Evolutionary conservation across 1,140 invertebrate species (phyloP), one percentile per base, ranked within the genome.

Genomic region (Ceratosolen solmsi): DNA sequence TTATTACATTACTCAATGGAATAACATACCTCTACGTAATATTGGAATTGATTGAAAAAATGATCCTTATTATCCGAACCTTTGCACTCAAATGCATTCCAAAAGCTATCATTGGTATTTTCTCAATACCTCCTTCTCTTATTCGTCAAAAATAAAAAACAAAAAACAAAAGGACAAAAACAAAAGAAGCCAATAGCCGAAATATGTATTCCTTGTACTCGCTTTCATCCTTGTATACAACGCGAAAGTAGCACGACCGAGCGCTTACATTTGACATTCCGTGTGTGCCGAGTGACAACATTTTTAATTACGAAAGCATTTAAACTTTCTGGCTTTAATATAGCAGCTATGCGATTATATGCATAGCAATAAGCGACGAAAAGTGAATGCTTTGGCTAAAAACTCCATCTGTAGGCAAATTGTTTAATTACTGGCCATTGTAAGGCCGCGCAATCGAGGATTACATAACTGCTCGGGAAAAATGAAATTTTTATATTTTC

Each of bases 401-500:
- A 91, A 90, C 88, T 91, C 86, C 88, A 92, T 92, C 89, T 92
- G 88, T 91, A 91, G 86, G 89, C 89, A 91, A 92, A 92, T 92
- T 91, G 89, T 90, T 91, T 90, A 92, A 92, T 92, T 91, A 91
- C 86, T 88, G 73, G 75, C 30, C 54, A 38, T 51, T 58, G 11
- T 15, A 3, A 49, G 74, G 15, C 38, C 8, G 3, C 46, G 46
- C 71, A 30, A 49, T 49, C 36, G 70, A 49, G 38, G 11, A 73
- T 73, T 36, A 9, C 63, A 17, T n/a, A 51, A 30, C 30, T 41
- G 81, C 38, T 71, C 15, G n/a, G 58, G 2, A 22, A 36, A 75
- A 72, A 81, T 81, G 65, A 75, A 81, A 81, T 81, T 81, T 81
- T 81, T 70, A 54, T 56, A 56, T 56, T 74, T 9, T n/a, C n/a